Evolutionary conservation across 2,888 invertebrate species (phyloP), one percentile per base, ranked within the genome.

Genomic region (Zygogramma bicolorata): DNA sequence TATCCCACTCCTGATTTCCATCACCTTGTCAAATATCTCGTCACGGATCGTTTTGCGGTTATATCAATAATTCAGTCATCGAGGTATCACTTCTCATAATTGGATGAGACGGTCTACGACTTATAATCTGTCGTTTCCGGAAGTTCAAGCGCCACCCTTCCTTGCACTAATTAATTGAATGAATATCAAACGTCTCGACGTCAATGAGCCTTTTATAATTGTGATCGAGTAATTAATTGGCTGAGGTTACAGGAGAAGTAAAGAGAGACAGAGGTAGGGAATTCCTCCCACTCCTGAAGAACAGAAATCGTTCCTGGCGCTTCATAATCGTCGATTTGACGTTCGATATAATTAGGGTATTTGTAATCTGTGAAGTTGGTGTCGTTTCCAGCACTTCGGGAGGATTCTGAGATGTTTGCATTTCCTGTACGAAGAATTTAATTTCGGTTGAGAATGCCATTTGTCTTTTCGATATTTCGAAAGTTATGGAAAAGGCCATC

Each of bases 21-120:
- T n/a, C n/a, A n/a, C n/a, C n/a, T n/a, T n/a, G n/a, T n/a, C n/a
- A n/a, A n/a, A n/a, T n/a, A n/a, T n/a, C n/a, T n/a, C n/a, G n/a
- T n/a, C n/a, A n/a, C n/a, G n/a, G n/a, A n/a, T n/a, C 29, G 7
- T 22, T 63, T 69, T 63, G 63, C 42, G 6, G 22, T 59, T 15
- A 27, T 25, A 29, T 40, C n/a, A n/a, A n/a, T n/a, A n/a, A n/a
- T n/a, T n/a, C n/a, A n/a, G n/a, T n/a, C n/a, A n/a, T n/a, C n/a
- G n/a, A n/a, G n/a, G 22, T 46, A 13, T 46, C 18, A 13, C 18
- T 15, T 4, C 31, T 6, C 7, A 6, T 31, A 31, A 31, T 31
- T 31, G 31, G 31, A 31, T 6, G 5, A 31, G n/a, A n/a, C n/a
- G n/a, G n/a, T n/a, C n/a, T n/a, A n/a, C n/a, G n/a, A n/a, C n/a